A percentile compares a stretch with the other conserved stretches of the same genome.
Evolutionary conservation across 2,888 invertebrate species (phyloP).

Genomic region (Apamea epomidion): DNA sequence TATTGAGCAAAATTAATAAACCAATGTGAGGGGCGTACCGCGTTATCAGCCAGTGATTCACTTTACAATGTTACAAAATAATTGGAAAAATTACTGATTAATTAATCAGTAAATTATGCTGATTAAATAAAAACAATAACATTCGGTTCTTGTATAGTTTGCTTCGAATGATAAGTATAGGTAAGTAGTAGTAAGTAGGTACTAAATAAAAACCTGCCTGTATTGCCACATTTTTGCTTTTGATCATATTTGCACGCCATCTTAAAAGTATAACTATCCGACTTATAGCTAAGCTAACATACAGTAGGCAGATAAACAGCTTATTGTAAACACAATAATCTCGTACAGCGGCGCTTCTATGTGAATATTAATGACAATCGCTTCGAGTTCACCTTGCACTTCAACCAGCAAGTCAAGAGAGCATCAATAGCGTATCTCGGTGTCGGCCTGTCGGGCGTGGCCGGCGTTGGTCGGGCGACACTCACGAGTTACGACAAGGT

Average conservation of each 20-base stretch:
- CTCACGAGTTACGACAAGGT: conserved; percentile 44
- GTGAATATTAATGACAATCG: conserved; percentile 31
- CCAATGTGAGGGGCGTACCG: conserved; percentile 45
- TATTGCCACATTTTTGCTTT: background rate
- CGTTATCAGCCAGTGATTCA: conserved; percentile 47
- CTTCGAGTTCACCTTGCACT: conserved; percentile 65
- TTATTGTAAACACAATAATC: conserved; percentile 29
- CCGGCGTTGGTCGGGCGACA: background rate
- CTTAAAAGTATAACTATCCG: background rate
- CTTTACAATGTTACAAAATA: background rate
- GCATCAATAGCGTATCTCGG: conserved; percentile 51
- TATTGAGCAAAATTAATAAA: conserved; percentile 15
- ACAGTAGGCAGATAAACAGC: conserved; percentile 17
- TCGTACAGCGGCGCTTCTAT: conserved; percentile 7
- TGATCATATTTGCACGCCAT: background rate
- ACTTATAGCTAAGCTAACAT: conserved; percentile 19
- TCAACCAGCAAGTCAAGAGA: conserved; percentile 59
- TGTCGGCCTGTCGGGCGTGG: background rate
- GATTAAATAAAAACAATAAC: conserved; percentile 4
- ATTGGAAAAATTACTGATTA: background rate
- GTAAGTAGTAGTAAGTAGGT: too few species aligned
- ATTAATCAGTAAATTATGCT: background rate
- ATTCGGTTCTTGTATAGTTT: background rate
- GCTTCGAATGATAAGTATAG: background rate
- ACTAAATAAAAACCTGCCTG: background rate